Percentiles rank a stretch among this genome's conserved stretches.
phyloP scores from a whole-genome alignment of 2,888 invertebrate genomes.

The Trachelus iudaicus region DNA sequence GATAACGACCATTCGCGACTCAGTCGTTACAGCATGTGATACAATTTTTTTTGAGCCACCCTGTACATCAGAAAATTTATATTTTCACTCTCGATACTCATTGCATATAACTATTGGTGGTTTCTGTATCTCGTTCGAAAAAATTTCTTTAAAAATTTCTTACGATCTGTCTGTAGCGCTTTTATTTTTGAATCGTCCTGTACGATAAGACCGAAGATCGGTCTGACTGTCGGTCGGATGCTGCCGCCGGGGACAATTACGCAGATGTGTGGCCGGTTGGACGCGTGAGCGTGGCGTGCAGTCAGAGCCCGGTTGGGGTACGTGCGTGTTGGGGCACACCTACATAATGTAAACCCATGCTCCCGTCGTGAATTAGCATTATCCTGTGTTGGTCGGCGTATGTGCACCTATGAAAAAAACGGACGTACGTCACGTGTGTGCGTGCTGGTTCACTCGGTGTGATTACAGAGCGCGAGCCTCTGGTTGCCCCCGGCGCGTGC shows the following conservation, averaged over 20 bases:
- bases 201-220: slow-evolving; percentile 42
- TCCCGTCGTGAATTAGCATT: slow-evolving; percentile 52
- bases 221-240: slow-evolving; percentile 43
- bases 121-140: not conserved
- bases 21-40: not conserved
- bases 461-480: slow-evolving; percentile 64
- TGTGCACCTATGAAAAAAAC: slow-evolving; percentile 26
- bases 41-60: not conserved
- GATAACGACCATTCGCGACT: not conserved
- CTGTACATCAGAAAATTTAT: not conserved
- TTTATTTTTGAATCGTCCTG: slow-evolving; percentile 39
- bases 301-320: slow-evolving; percentile 20
- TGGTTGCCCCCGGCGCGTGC: slow-evolving; percentile 65
- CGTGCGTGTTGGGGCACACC: slow-evolving; percentile 29
- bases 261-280: slow-evolving; percentile 60
- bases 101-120: not conserved
- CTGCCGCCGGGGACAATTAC: slow-evolving; percentile 66
- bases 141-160: not conserved
- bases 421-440: slow-evolving; percentile 21
- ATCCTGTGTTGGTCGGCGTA: slow-evolving; percentile 28
- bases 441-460: slow-evolving; percentile 46
- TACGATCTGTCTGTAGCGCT: not conserved
- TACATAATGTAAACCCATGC: slow-evolving; percentile 40
- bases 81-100: not conserved
- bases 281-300: slow-evolving; percentile 49